Evolutionary conservation across 53 echinoderm and acorn worm genomes (phyloP), one percentile per base, ranked within the genome.

Genomic region (Henricia sp.): DNA sequence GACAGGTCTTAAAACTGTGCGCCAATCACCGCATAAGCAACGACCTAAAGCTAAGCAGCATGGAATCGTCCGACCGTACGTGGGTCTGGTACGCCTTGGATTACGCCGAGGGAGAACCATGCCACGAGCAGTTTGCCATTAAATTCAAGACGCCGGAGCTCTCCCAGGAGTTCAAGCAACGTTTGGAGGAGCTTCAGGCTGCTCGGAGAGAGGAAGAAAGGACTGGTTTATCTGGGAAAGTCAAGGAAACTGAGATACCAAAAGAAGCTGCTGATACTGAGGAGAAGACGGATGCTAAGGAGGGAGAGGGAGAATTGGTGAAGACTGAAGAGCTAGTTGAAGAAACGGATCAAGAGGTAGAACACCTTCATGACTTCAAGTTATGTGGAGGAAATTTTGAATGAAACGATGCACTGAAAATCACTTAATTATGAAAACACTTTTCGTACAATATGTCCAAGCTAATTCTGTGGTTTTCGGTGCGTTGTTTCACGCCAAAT

Each of bases 71-170:
- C 0, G 91, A 94, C 60, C 67, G 89, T 1, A 54, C 89, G 34
- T 94, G 89, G 86, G 87, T 91, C 3, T 91, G 88, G 86, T 69
- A 66, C 36, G 88, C 88, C 6, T 59, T 87, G 17, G 99, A 99
- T 67, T 95, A 95, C 87, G 82, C 99, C 0, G 94, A 92, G 68
- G 99, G 86, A 4, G 90, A 94, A 59, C 71, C 90, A 11, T 85
- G 83, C 54, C 86, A 72, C 33, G 92, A 99, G 70, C 94, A 95
- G 68, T 70, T 99, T 20, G 92, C 94, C 46, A 76, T 99, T 82
- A 99, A 91, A 82, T 99, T 99, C 83, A 95, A 99, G 77, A 90
- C 86, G 0, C 87, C 90, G 0, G 89, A 90, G 5, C 50, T 85
- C 17, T 89, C 99, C 24, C 65, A 42, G 5, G 88, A 72, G 39